Evolutionary conservation across 2,113 vertebrate species (phyloP), one percentile per base, ranked within the genome.

Genomic region (Siniperca chuatsi): DNA sequence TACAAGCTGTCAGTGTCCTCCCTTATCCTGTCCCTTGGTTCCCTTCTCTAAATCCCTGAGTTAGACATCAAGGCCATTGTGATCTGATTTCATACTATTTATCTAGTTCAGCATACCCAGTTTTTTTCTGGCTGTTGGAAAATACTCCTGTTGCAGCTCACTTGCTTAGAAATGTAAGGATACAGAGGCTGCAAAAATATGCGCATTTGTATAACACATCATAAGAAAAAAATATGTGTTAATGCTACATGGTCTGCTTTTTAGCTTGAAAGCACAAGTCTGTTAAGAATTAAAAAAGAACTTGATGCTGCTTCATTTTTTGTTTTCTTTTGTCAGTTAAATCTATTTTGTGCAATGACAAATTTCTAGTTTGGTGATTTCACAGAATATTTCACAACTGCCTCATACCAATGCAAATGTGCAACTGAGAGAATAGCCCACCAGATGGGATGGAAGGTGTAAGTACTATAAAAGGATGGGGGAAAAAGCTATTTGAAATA

Each of bases 1-100:
- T 90, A 89, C 94, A 95, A 95, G 94, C 94, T 96, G 95, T 94
- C 92, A 87, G 80, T 87, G 85, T 81, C 74, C 86, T 87, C 72
- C 87, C 91, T 90, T 72, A 86, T 93, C 92, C 62, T 92, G 89
- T 93, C 90, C 88, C 90, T 83, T 71, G 81, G 85, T 92, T 92
- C 83, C 85, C 68, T 81, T 78, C 89, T 71, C 89, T 84, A 93
- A 93, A 93, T 90, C 89, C 86, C 91, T 29, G 82, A 88, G 89
- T 92, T 93, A 83, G 89, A 93, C 91, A 87, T 93, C 90, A 92
- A 94, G 90, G 93, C 92, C 88, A 92, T 92, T 91, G 84, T 90
- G 87, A 91, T 93, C 85, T 91, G 78, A 92, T 94, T 93, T 86
- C 68, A 90, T 92, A 84, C 81, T 82, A 78, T 93, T 93, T 93